Evolutionary conservation across 2,113 vertebrate species (phyloP).

Genomic region (Donacobius atricapilla): DNA sequence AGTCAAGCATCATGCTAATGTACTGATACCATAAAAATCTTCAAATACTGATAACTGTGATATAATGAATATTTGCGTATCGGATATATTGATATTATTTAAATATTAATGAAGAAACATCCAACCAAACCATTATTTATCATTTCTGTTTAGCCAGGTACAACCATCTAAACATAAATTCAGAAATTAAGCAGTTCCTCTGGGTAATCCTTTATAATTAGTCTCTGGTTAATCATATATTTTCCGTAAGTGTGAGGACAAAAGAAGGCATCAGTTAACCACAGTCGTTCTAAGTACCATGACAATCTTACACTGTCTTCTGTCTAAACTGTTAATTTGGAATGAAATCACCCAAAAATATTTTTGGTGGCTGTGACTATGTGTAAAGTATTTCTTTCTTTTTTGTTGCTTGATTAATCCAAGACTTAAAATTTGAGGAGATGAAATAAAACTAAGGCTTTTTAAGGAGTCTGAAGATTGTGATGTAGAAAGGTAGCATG

Average conservation of each 20-base stretch:
- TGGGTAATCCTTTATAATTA: background rate
- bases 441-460: background rate
- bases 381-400: background rate
- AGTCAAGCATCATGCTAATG: background rate
- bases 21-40: background rate
- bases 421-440: background rate
- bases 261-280: background rate
- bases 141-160: background rate
- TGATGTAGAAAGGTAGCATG: background rate
- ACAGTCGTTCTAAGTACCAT: background rate
- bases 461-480: background rate
- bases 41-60: background rate
- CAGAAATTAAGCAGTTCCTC: background rate
- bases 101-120: background rate
- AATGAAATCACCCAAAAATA: background rate
- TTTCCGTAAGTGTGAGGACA: background rate
- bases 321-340: background rate
- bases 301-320: background rate
- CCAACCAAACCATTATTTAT: background rate
- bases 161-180: background rate
- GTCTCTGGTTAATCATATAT: background rate
- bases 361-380: background rate
- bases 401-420: background rate
- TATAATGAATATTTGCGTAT: background rate
- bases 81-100: background rate